Evolutionary conservation across 2,888 invertebrate genomes (phyloP).

Genomic region (Ceratothoa steindachneri): DNA sequence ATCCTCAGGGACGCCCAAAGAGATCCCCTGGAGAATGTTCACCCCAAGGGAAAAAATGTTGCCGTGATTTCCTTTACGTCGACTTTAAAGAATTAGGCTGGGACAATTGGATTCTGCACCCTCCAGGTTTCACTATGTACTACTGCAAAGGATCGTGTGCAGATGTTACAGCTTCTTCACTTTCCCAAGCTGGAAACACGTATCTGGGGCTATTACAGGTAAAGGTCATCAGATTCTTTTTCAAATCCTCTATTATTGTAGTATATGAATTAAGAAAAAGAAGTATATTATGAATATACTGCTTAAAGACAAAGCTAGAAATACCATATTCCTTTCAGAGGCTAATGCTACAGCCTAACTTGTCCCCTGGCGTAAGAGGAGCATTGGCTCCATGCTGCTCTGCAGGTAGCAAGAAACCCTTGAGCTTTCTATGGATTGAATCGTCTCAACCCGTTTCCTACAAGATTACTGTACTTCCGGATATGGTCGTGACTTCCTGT

Average conservation of each 20-base stretch:
- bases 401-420: neutral
- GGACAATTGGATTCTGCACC: constrained; percentile 21
- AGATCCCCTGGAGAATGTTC: constrained; percentile 10
- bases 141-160: constrained; percentile 18
- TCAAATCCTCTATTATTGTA: neutral
- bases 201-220: constrained; percentile 16
- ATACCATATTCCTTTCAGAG: neutral
- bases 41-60: neutral
- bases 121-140: constrained; percentile 15
- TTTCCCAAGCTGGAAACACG: constrained; percentile 5
- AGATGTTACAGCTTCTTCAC: neutral
- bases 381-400: constrained; percentile 22
- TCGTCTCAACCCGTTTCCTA: neutral
- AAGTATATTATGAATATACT: too few relatives aligned
- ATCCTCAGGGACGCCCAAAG: neutral
- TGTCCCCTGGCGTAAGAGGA: constrained; percentile 3
- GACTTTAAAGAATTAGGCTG: constrained; percentile 18
- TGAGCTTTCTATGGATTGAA: constrained; percentile 10
- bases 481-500: constrained; percentile 16
- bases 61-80: constrained; percentile 13
- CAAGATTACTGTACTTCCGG: constrained; percentile 4
- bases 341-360: constrained; percentile 1
- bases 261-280: too few relatives aligned
- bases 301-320: too few relatives aligned
- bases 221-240: neutral